Percentiles rank a stretch among this genome's conserved stretches.
phyloP scores from a whole-genome alignment of 2,888 invertebrate species.

The Priocnemis perturbator region DNA sequence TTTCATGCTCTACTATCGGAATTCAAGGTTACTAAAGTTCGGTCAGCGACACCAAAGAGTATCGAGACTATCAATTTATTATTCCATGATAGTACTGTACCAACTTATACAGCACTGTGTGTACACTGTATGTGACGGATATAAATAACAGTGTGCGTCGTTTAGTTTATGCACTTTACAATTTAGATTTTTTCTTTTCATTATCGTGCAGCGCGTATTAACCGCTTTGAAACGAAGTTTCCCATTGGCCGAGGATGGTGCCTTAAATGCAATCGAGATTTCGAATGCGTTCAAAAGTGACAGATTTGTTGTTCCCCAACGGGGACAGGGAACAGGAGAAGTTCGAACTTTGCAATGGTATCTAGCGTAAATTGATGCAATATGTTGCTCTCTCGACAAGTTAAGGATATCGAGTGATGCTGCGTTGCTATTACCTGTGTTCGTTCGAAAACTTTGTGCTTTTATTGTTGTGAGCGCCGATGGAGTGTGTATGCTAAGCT shows the following conservation, averaged over 20 bases:
- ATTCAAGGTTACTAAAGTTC: too few relatives aligned
- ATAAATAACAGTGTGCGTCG: conserved; percentile 51
- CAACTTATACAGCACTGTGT: neutral
- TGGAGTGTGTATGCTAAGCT: conserved; percentile 24
- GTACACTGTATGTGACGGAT: conserved; percentile 26
- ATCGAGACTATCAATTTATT: too few relatives aligned
- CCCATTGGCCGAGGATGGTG: neutral
- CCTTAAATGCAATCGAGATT: neutral
- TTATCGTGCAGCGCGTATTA: neutral
- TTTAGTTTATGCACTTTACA: conserved; percentile 28
- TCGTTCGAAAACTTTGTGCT: neutral
- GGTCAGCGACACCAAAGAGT: too few relatives aligned
- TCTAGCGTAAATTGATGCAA: neutral
- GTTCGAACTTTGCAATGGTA: neutral
- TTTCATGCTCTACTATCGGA: too few relatives aligned
- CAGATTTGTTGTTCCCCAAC: neutral
- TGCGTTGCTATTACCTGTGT: neutral
- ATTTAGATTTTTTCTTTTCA: conserved; percentile 12
- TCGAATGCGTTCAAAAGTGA: neutral
- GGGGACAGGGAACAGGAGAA: neutral
- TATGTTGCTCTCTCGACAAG: neutral
- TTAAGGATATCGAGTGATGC: neutral
- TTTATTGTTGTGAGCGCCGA: conserved; percentile 14
- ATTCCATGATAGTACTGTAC: too few relatives aligned
- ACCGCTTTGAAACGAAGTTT: conserved; percentile 8